Percentiles rank a stretch among this genome's conserved stretches.
These are phyloP conservation scores for Dolichotis patagonum DNA, from an alignment of 2,113 vertebrate genomes.

Conservation along the genomic window DNA sequence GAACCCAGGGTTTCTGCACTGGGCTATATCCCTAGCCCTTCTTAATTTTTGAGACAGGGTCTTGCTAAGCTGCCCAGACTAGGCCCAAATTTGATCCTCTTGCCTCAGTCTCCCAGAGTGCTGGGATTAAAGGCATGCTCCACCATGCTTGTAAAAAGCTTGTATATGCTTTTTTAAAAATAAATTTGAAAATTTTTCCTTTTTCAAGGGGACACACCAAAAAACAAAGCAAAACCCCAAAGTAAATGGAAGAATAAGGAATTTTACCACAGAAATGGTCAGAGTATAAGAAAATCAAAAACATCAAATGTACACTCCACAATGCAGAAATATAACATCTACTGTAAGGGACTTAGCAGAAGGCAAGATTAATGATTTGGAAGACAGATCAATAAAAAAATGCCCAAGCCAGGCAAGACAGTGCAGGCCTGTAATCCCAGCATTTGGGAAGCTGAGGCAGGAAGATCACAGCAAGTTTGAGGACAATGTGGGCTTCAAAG, in stretches of 20 bases:
- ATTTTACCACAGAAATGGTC: not conserved
- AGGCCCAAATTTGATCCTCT: not conserved
- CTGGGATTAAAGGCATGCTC: not conserved
- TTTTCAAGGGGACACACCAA: not conserved
- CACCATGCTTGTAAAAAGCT: not conserved
- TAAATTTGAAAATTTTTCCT: not conserved
- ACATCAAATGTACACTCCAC: not conserved
- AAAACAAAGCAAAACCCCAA: not conserved
- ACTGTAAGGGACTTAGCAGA: not conserved
- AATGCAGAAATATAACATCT: not conserved
- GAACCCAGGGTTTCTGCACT: not conserved
- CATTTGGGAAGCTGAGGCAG: not conserved
- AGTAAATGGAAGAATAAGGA: not conserved
- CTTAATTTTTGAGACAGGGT: not conserved
- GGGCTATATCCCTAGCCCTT: not conserved
- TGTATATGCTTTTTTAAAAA: not conserved
- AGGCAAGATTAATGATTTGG: slow-evolving; percentile 18
- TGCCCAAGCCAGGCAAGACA: not conserved
- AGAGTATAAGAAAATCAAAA: not conserved
- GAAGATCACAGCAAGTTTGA: not conserved
- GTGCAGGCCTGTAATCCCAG: not conserved
- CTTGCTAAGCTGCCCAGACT: not conserved
- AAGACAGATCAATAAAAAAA: slow-evolving; percentile 36
- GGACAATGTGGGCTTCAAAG: not conserved
- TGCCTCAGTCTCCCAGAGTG: not conserved